Evolutionary conservation across 1,140 invertebrate genomes (phyloP).

Genomic region (Paralvinella palmiformis): DNA sequence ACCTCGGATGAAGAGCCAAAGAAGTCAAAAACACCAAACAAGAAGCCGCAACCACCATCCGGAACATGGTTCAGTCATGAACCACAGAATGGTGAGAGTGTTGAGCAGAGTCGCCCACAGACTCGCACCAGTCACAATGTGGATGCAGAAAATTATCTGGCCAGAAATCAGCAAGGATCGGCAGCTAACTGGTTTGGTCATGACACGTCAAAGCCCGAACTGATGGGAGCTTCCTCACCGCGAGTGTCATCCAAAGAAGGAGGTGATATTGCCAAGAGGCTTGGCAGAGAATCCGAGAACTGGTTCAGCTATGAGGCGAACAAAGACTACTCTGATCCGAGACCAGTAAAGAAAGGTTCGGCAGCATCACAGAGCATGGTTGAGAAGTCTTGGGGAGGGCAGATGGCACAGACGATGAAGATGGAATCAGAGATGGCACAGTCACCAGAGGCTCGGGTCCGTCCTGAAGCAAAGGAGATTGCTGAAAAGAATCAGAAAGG

Average conservation of each 20-base stretch:
- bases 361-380: constrained; percentile 1
- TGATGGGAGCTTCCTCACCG: not conserved
- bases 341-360: too few relatives aligned
- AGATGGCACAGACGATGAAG: not conserved
- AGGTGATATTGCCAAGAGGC: not conserved
- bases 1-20: too few relatives aligned
- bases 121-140: not conserved
- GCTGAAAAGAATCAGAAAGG: constrained; percentile 10
- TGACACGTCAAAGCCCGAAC: not conserved
- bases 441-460: not conserved
- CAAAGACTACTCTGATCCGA: not conserved
- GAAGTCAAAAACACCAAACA: too few relatives aligned
- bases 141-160: not conserved
- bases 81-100: too few relatives aligned
- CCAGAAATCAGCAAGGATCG: not conserved
- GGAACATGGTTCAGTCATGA: too few relatives aligned
- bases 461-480: constrained; percentile 5
- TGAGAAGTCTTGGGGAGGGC: constrained; percentile 2
- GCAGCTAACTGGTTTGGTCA: constrained; percentile 5
- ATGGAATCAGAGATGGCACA: not conserved
- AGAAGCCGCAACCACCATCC: too few relatives aligned
- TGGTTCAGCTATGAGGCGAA: constrained; percentile 9
- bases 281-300: constrained; percentile 1
- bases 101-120: not conserved
- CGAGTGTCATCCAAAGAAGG: not conserved